Evolutionary conservation across 2,888 invertebrate species (phyloP).

Genomic region (Philereme transversata): DNA sequence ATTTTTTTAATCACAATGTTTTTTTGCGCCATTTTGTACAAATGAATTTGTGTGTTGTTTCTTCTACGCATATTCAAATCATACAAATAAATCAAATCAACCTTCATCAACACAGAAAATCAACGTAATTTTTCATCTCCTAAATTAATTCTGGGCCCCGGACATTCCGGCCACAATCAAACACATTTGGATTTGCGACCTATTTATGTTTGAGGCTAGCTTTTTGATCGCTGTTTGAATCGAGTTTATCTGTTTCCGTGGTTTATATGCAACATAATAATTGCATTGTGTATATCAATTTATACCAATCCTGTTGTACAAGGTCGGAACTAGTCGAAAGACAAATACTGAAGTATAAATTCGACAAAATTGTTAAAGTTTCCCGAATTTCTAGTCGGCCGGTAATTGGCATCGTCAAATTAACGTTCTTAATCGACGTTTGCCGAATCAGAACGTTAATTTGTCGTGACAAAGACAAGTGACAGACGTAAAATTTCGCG

Average conservation of each 20-base stretch:
- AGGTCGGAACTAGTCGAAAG: too few species aligned
- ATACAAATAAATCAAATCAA: constrained; percentile 37
- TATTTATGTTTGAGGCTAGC: constrained; percentile 9
- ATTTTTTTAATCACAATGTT: neutral
- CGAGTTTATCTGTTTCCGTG: neutral
- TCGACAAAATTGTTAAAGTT: too few species aligned
- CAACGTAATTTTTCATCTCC: constrained; percentile 35
- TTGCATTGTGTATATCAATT: too few species aligned
- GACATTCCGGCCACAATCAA: constrained; percentile 22
- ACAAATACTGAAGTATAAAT: too few species aligned
- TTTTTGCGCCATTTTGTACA: neutral
- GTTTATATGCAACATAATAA: too few species aligned
- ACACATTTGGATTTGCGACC: constrained; percentile 19
- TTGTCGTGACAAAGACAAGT: too few species aligned
- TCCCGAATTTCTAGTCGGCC: too few species aligned
- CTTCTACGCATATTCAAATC: constrained; percentile 15
- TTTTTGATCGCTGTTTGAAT: constrained; percentile 1
- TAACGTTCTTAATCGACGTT: too few species aligned
- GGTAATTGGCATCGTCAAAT: too few species aligned
- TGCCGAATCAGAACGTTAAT: too few species aligned
- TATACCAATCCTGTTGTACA: too few species aligned
- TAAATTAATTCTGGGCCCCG: constrained; percentile 24
- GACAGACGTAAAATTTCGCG: too few species aligned
- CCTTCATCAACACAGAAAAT: constrained; percentile 35
- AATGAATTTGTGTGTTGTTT: constrained; percentile 7